Evolutionary conservation across 2,888 invertebrate genomes (phyloP), one percentile per base, ranked within the genome.

Genomic region (Nomada fabriciana): DNA sequence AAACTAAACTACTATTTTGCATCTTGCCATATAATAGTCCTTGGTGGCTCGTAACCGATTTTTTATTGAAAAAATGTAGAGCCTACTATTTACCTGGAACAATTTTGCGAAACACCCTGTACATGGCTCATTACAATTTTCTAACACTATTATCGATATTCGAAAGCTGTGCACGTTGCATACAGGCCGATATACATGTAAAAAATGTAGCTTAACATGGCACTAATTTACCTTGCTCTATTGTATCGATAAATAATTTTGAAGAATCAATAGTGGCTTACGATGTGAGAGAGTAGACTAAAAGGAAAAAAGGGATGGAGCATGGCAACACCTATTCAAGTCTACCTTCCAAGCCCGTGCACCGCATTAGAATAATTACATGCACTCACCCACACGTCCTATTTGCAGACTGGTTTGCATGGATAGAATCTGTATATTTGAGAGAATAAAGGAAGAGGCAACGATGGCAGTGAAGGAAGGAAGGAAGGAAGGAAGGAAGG

Each of bases 361-460:
- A 86, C 86, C 86, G 87, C 88, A 89, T 89, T 89, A 90, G 90
- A 91, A 91, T 91, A 91, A 92, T 91, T 91, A 91, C 89, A 88
- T 86, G 89, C 89, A 89, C 89, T 86, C 88, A 89, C 82, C 85
- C 86, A 50, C 86, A 87, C 86, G 86, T 86, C 72, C 82, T 83
- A 80, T 83, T 81, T 73, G 52, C 85, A 65, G 60, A 53, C 78
- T 63, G 60, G 70, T 77, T 65, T 23, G 52, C 47, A 55, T 79
- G 29, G 71, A 67, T 71, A 67, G 74, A 78, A 74, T 74, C 67
- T 78, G 73, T 77, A 67, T 63, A 70, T 76, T 76, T 47, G 36
- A 43, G 61, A 57, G 71, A 76, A 63, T 70, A 63, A 42, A 50
- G 76, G 60, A 60, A 43, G 60, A 53, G 61, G 60, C 52, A 59